A percentile compares a stretch with the other conserved stretches of the same genome.
phyloP scores from a whole-genome alignment of 2,888 invertebrate species.

The Oscheius sp. region DNA sequence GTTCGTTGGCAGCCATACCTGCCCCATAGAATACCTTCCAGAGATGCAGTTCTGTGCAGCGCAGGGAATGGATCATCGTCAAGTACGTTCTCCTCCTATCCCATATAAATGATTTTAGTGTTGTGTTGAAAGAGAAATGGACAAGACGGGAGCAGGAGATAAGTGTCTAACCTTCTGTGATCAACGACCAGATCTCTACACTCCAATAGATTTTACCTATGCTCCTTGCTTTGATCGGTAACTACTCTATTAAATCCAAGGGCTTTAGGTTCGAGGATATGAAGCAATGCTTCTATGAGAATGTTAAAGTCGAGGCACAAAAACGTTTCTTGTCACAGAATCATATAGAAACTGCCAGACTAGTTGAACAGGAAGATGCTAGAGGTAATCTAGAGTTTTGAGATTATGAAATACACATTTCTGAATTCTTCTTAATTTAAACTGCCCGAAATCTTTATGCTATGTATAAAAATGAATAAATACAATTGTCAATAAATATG shows the following conservation, averaged over 20 bases:
- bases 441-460: too few species aligned
- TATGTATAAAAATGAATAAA: too few species aligned
- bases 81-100: slow-evolving; percentile 13
- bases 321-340: slow-evolving; percentile 53
- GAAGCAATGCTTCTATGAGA: slow-evolving; percentile 65
- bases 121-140: slow-evolving; percentile 48
- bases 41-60: slow-evolving; percentile 64
- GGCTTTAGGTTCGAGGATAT: slow-evolving; percentile 55
- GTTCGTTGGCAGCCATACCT: slow-evolving; percentile 61
- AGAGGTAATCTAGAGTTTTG: too few species aligned
- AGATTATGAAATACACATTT: too few species aligned
- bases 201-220: slow-evolving; percentile 59
- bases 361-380: too few species aligned
- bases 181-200: slow-evolving; percentile 59
- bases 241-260: background rate
- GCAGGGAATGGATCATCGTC: slow-evolving; percentile 61
- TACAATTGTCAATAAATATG: too few species aligned
- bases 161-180: slow-evolving; percentile 63
- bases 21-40: slow-evolving; percentile 62
- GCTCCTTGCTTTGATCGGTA: slow-evolving; percentile 59
- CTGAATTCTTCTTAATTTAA: too few species aligned
- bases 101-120: slow-evolving; percentile 37
- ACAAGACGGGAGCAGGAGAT: slow-evolving; percentile 56
- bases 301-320: slow-evolving; percentile 36
- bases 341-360: slow-evolving; percentile 57